Evolutionary conservation across 2,113 vertebrate species (phyloP).

Genomic region (Anhinga anhinga): DNA sequence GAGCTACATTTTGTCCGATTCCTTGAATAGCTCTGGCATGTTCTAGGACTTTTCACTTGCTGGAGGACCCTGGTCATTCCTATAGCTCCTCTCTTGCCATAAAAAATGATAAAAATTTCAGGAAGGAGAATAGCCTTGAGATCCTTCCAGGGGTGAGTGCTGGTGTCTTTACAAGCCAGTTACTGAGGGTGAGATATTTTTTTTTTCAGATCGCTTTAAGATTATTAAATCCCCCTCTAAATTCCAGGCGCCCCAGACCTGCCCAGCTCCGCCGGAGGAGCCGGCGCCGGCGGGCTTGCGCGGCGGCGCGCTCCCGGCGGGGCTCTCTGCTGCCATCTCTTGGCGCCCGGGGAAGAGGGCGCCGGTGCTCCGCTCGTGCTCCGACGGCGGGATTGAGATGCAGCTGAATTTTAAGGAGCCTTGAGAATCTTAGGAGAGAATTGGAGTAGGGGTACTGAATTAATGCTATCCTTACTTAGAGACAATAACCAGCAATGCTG

Average conservation of each 20-base stretch:
- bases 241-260: rapidly evolving
- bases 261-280: rapidly evolving
- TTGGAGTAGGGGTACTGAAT: rapidly evolving
- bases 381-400: rapidly evolving
- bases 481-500: rapidly evolving
- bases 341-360: not conserved
- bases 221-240: not conserved
- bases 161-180: not conserved
- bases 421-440: rapidly evolving
- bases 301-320: not conserved
- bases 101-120: no score
- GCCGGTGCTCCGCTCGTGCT: rapidly evolving
- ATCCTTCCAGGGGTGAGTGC: not conserved
- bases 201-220: not conserved
- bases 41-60: rapidly evolving
- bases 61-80: not conserved
- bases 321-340: conserved; percentile 12
- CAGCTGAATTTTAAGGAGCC: rapidly evolving
- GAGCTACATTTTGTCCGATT: not conserved
- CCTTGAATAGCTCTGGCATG: not conserved
- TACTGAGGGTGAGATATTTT: no score
- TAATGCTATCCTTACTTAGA: rapidly evolving
- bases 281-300: rapidly evolving
- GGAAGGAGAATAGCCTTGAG: not conserved
- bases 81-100: not conserved